Conservation (phyloP, 2,888 invertebrate genomes). For the Caenorhabditis doughertyi region DNA sequence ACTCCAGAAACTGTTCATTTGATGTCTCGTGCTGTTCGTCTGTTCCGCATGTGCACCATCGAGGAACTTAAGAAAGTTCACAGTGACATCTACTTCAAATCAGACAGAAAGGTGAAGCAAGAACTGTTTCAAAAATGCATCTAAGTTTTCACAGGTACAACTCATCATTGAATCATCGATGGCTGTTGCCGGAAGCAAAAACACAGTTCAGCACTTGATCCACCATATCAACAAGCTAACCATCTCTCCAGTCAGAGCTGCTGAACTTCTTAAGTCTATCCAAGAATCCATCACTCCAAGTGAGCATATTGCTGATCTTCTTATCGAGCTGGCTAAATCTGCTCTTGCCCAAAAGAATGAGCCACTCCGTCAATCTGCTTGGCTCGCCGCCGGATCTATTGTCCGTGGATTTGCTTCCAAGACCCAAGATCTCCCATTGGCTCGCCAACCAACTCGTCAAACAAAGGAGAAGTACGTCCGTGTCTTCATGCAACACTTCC, state of each 20-base stretch:
- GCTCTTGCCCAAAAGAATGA: conserved; percentile 45
- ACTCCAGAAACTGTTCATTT: conserved; percentile 66
- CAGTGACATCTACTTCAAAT: conserved; percentile 46
- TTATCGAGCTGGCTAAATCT: conserved; percentile 69
- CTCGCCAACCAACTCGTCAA: conserved; percentile 60
- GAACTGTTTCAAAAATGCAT: too few species aligned
- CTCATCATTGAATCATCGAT: conserved; percentile 69
- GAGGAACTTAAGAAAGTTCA: conserved; percentile 67
- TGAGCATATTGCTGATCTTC: conserved; percentile 73
- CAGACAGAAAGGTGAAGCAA: conserved; percentile 57
- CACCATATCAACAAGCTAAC: conserved; percentile 62
- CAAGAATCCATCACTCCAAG: conserved; percentile 66
- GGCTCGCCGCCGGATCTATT: conserved; percentile 71
- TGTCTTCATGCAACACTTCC: conserved; percentile 65
- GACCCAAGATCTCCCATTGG: conserved; percentile 62
- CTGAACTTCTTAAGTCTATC: conserved; percentile 68
- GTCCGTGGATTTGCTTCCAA: conserved; percentile 68
- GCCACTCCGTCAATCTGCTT: conserved; percentile 71
- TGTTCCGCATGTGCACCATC: conserved; percentile 69
- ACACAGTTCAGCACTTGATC: conserved; percentile 71
- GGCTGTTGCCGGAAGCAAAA: conserved; percentile 74
- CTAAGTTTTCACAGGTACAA: conserved; percentile 62
- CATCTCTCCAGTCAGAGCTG: conserved; percentile 64
- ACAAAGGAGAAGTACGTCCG: conserved; percentile 71
- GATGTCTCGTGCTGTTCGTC: conserved; percentile 72